These are phyloP conservation scores for Macroteleia sp. DNA, from an alignment of 2,888 invertebrate genomes.

Conservation along the genomic window DNA sequence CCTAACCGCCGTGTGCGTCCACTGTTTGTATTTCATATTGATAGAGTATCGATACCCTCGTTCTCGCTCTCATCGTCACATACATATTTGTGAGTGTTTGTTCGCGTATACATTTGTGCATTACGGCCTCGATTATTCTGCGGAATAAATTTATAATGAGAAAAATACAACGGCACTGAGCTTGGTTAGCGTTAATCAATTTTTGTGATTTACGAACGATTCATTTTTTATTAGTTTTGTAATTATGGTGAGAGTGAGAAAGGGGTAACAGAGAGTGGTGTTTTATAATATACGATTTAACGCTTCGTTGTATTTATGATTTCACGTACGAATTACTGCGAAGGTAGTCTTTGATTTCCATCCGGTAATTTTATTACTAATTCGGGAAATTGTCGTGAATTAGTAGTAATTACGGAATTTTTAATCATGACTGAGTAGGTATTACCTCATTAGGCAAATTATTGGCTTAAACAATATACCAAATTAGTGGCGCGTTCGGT, in stretches of 20 bases:
- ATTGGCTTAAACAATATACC: conserved; percentile 22
- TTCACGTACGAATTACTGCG: background rate
- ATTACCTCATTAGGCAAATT: conserved; percentile 28
- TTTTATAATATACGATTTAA: background rate
- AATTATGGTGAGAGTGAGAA: background rate
- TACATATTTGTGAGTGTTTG: conserved; percentile 3
- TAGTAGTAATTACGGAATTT: conserved; percentile 14
- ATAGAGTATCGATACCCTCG: conserved; percentile 79
- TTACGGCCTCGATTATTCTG: conserved; percentile 43
- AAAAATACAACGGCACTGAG: conserved; percentile 13
- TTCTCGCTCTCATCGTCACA: conserved; percentile 37
- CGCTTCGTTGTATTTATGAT: background rate
- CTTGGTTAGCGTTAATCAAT: conserved; percentile 37
- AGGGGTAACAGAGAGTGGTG: background rate
- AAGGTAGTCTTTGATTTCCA: conserved; percentile 18
- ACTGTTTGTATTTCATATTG: conserved; percentile 83
- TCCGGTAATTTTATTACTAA: conserved; percentile 17
- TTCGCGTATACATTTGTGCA: conserved; percentile 8
- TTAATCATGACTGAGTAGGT: conserved; percentile 17
- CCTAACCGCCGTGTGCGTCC: conserved; percentile 70
- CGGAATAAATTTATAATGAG: conserved; percentile 41
- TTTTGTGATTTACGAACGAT: conserved; percentile 21
- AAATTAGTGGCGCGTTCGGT: conserved; percentile 16
- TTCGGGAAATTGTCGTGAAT: conserved; percentile 7
- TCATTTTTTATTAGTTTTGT: conserved; percentile 29